Base-by-base conservation (phyloP, 2,113 vertebrate species). In the Tachycineta bicolor region DNA sequence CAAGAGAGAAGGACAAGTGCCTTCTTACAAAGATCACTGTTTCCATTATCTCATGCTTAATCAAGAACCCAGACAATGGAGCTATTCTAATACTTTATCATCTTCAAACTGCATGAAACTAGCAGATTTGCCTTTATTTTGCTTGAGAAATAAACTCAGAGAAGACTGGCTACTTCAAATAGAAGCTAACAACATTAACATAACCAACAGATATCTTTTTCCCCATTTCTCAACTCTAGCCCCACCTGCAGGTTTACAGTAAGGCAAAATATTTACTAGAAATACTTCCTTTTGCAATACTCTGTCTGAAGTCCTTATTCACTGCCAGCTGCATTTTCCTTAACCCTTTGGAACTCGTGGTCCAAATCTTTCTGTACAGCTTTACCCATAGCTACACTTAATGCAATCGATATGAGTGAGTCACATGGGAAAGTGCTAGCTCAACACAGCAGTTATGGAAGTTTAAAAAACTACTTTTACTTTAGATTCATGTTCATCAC, bases 401-500 rank as follows among this genome's bases (percentile, higher is more conserved):
- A 68, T 67, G 65, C 49, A 81, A 50, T 59, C 78, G 80, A 20
- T 28, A 69, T 25, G 31, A 75, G 17, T 23, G 25, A 87, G 64
- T 53, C 44, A 60, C 39, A 25, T 49, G n/a, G 59, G 47, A 83
- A 96, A 93, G 95, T 17, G 49, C 62, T 82, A 91, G 31, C 46
- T 91, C 82, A 90, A 85, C 58, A 85, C 12, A 79, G 31, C 12
- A 94, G 62, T 87, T 69, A 82, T 55, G 22, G 41, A 93, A 91
- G 43, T 85, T 94, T 76, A 76, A 92, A 84, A 94, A 76, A 52
- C 20, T 80, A 18, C 33, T 90, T 95, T 87, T 77, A 50, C 81
- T 90, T 80, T 59, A 50, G 28, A 74, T 33, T 77, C 25, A 86
- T 60, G 55, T 77, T 80, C 12, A 74, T 83, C 37, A 70, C 68